Evolutionary conservation across 2,113 vertebrate genomes (phyloP), one percentile per base, ranked within the genome.

Genomic region (Strix uralensis): DNA sequence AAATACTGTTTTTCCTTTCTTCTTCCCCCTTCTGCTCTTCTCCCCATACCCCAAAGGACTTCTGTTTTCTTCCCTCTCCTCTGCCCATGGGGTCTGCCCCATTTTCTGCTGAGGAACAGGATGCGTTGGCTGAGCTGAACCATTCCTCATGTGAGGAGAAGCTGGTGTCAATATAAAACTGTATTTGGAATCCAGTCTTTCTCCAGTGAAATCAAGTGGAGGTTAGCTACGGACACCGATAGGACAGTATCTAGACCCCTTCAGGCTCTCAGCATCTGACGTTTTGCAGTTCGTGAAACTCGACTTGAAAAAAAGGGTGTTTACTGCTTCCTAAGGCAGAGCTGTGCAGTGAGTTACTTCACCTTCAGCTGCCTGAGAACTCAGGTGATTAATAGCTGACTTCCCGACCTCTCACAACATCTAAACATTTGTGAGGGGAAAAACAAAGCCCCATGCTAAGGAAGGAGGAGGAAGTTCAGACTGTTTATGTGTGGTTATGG

Each of bases 391-490:
- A 72, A 38, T 49, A 83, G 36, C 67, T 82, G 91, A 81, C 42
- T 91, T 57, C 63, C 40, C 83, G 72, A 84, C 86, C 82, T 88
- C 71, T 73, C 1, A 2, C 59, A 59, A 63, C 44, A 74, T 74
- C 51, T 51, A 14, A 77, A 88, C 62, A 51, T 63, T 61, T 82
- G 71, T 54, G 59, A 78, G 38, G 16, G 61, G 65, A 88, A 92
- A 95, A 97, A 91, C 86, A 95, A 95, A 95, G n/a, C n/a, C 38
- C 36, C 2, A 2, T 70, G 67, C 67, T 80, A 32, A 40, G 59
- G 75, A 86, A 82, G 74, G 85, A 97, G 90, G 46, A 94, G 93
- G 96, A 95, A 86, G 69, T 90, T 85, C n/a, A n/a, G 83, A 32
- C 25, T 90, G 65, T 90, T 94, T 94, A 63, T 87, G 69, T 94